Evolutionary conservation across 1,140 invertebrate species (phyloP), one percentile per base, ranked within the genome.

Genomic region (Oscheius sp.): DNA sequence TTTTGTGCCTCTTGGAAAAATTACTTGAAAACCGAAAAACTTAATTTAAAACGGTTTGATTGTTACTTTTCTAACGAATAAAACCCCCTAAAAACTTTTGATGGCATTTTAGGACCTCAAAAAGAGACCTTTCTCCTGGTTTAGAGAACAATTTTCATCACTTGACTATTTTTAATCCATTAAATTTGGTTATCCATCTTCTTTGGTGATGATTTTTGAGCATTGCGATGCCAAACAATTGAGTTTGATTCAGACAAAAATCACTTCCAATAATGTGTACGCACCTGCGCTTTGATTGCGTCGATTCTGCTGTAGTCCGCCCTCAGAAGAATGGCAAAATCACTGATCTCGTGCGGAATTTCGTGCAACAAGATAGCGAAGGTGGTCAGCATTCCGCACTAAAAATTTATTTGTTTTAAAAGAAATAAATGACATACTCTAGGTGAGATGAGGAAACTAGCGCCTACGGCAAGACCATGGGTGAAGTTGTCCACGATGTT

Each of bases 401-500:
- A 29, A 36, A 73, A 66, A 38, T 15, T 66, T 64, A 28, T 64
- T 66, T 63, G n/a, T n/a, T 7, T 0, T 7, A 46, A 62, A 29
- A 62, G 3, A 62, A 62, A 32, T 32, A 32, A n/a, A 62, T 66
- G 28, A 42, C 36, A 36, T 31, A 74, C 72, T 58, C 52, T 67
- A 4, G 52, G 26, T 18, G 63, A 66, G 15, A 74, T 58, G 0
- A 68, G 58, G 29, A 74, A 74, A 45, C 64, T 68, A 7, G 68
- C 52, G 46, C 72, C 72, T 18, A 74, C 65, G 1, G 72, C 72
- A 2, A 74, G 45, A 26, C 72, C 72, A 62, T 74, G 72, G 20
- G 72, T 69, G 36, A 74, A 74, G 36, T 74, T 74, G 55, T 74
- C 72, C 10, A 68, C 46, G 2, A 74, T 34, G 28, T 74, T 74